phyloP scores from a whole-genome alignment of 2,797 vertebrate genomes.

The Lycodopsis pacificus region DNA sequence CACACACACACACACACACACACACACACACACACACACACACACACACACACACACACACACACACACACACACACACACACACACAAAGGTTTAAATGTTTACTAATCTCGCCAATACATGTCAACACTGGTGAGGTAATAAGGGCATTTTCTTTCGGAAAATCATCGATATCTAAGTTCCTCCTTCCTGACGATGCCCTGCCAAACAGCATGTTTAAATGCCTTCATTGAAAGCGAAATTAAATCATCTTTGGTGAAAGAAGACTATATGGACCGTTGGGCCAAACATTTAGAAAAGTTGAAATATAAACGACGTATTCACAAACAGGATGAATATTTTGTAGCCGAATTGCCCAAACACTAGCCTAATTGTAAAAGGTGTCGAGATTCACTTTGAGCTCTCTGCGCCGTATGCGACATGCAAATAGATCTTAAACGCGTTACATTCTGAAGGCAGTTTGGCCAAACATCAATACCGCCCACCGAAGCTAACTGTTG shows the following conservation, averaged over 20 bases:
- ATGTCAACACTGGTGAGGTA: neutral
- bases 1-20: no score
- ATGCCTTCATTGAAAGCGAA: rapidly evolving
- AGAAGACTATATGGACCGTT: neutral
- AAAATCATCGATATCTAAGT: no score
- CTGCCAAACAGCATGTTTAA: neutral
- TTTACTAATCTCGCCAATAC: neutral
- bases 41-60: no score
- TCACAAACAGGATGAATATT: neutral
- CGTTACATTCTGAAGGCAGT: neutral
- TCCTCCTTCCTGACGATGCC: neutral
- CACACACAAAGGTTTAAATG: neutral
- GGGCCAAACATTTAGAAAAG: conserved; percentile 35
- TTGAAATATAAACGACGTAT: neutral
- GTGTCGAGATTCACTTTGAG: neutral
- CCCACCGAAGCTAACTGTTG: neutral
- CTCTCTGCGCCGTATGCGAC: rapidly evolving
- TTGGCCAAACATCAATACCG: neutral
- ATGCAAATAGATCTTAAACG: rapidly evolving
- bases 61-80: neutral
- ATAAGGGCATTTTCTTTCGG: neutral
- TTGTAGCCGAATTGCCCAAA: neutral
- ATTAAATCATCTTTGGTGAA: neutral
- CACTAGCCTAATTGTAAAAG: rapidly evolving
- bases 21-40: no score